phyloP scores from a whole-genome alignment of 2,113 vertebrate species.

The Rattus norvegicus region GRCr8 NC_086020.1:220821501-220822000 shows the following conservation, averaged over 20 bases:
- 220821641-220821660: background rate
- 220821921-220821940: background rate
- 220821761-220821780: background rate
- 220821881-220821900: background rate
- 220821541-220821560: background rate
- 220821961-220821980: background rate
- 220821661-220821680: background rate
- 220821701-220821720: background rate
- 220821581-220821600: background rate
- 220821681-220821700: background rate
- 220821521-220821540: background rate
- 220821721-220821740: background rate
- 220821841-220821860: background rate
- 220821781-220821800: background rate
- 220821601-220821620: background rate
- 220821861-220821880: background rate
- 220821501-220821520: background rate
- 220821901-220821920: background rate
- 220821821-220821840: conserved; percentile 5
- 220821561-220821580: background rate
- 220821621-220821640: background rate
- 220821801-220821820: background rate
- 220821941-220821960: background rate
- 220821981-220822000: background rate
- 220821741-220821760: background rate